phyloP scores from a whole-genome alignment of 2,797 vertebrate genomes.

The Diplodus puntazzo region DNA sequence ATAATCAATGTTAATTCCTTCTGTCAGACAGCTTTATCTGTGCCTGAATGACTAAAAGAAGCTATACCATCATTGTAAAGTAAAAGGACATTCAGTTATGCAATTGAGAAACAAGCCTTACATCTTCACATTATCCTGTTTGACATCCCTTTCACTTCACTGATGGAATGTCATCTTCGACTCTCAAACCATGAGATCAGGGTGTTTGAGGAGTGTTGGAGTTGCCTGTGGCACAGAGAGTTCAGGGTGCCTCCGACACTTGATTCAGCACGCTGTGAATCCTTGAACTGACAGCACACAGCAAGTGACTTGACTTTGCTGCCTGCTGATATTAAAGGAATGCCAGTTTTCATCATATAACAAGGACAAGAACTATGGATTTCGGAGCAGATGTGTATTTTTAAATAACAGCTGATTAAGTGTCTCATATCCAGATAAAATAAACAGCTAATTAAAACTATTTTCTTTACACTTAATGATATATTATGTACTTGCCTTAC shows the following conservation, averaged over 20 bases:
- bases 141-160: background rate
- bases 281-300: conserved; percentile 56
- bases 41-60: background rate
- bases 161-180: background rate
- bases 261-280: conserved; percentile 25
- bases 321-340: conserved; percentile 42
- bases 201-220: conserved; percentile 31
- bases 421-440: no score
- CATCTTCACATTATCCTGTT: background rate
- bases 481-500: no score
- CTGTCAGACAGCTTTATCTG: background rate
- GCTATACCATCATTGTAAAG: background rate
- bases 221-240: conserved; percentile 28
- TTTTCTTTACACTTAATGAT: no score
- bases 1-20: conserved; percentile 6
- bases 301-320: conserved; percentile 39
- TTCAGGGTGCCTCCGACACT: conserved; percentile 24
- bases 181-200: background rate
- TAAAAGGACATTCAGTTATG: background rate
- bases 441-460: no score
- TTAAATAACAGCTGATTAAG: background rate
- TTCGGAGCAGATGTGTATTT: background rate
- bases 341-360: conserved; percentile 26
- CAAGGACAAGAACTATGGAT: conserved; percentile 3
- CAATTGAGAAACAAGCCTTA: background rate